These are phyloP conservation scores for Cheumatopsyche charites DNA, from an alignment of 1,140 invertebrate species.

Conservation along the genomic window DNA sequence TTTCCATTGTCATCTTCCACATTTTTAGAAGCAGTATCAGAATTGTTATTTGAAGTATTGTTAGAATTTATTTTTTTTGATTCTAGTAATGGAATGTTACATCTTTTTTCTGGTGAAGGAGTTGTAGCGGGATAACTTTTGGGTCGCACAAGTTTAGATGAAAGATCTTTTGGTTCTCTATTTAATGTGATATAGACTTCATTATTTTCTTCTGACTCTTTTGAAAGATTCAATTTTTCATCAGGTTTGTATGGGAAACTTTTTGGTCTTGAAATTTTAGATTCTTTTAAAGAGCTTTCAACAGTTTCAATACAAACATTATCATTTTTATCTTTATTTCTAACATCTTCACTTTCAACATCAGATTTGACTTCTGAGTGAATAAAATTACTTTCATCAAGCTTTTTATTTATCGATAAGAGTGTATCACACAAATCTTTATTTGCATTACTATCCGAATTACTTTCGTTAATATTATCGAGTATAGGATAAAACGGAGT, in stretches of 20 bases:
- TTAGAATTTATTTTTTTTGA: conserved; percentile 5
- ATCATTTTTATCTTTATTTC: conserved; percentile 5
- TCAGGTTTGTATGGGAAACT: conserved; percentile 58
- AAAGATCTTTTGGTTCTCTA: background rate
- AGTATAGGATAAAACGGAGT: conserved; percentile 60
- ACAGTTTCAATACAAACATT: conserved; percentile 11
- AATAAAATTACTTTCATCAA: conserved; percentile 33
- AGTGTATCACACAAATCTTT: conserved; percentile 31
- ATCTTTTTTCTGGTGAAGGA: conserved; percentile 57
- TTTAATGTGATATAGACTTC: conserved; percentile 19
- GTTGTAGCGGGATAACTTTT: conserved; percentile 64
- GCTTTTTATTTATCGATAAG: conserved; percentile 32
- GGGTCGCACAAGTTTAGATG: conserved; percentile 65
- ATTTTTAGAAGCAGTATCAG: background rate
- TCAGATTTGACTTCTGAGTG: background rate
- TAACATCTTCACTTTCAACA: background rate
- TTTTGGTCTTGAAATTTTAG: conserved; percentile 56
- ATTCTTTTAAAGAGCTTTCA: conserved; percentile 50
- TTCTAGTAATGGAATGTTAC: conserved; percentile 41
- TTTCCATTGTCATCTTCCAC: conserved; percentile 52
- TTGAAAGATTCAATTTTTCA: conserved; percentile 49
- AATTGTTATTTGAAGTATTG: conserved; percentile 8
- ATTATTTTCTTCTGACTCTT: conserved; percentile 37
- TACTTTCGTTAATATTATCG: conserved; percentile 59
- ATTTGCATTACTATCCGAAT: conserved; percentile 39